Evolutionary conservation across 2,797 vertebrate genomes (phyloP).

Genomic region (Chrosomus eos): DNA sequence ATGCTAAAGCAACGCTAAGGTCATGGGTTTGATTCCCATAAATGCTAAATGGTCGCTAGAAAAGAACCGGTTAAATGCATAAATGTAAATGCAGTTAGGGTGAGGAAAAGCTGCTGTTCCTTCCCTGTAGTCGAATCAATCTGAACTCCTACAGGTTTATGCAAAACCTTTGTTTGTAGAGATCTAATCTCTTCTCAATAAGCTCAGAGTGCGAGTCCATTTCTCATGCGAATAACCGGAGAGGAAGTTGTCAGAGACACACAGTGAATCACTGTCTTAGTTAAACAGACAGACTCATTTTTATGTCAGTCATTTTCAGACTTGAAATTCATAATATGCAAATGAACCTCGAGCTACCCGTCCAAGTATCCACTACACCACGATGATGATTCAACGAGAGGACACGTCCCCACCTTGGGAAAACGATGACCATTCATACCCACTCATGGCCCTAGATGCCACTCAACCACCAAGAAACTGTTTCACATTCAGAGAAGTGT

Average conservation of each 20-base stretch:
- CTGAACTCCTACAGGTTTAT: conserved; percentile 14
- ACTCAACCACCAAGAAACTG: conserved; percentile 17
- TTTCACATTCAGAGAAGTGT: conserved; percentile 33
- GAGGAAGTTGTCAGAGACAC: conserved; percentile 32
- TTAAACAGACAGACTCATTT: conserved; percentile 36
- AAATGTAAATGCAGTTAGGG: background rate
- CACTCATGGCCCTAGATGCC: background rate
- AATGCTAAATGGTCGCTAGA: background rate
- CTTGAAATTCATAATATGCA: conserved; percentile 60
- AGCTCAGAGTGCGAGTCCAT: background rate
- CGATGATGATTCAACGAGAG: conserved; percentile 18
- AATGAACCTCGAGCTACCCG: conserved; percentile 50
- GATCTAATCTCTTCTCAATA: conserved; percentile 36
- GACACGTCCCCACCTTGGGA: background rate
- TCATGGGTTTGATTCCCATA: background rate
- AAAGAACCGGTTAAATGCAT: background rate
- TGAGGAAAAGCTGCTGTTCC: background rate
- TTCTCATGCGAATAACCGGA: conserved; percentile 13
- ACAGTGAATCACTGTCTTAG: conserved; percentile 15
- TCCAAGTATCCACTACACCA: background rate
- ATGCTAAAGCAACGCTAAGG: background rate
- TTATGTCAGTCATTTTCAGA: conserved; percentile 44
- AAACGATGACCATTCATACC: conserved; percentile 16
- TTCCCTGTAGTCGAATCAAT: conserved; percentile 2
- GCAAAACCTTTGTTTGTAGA: conserved; percentile 4